These are phyloP conservation scores for Misgurnus anguillicaudatus DNA, from an alignment of 2,113 vertebrate species.

Conservation along the genomic window DNA sequence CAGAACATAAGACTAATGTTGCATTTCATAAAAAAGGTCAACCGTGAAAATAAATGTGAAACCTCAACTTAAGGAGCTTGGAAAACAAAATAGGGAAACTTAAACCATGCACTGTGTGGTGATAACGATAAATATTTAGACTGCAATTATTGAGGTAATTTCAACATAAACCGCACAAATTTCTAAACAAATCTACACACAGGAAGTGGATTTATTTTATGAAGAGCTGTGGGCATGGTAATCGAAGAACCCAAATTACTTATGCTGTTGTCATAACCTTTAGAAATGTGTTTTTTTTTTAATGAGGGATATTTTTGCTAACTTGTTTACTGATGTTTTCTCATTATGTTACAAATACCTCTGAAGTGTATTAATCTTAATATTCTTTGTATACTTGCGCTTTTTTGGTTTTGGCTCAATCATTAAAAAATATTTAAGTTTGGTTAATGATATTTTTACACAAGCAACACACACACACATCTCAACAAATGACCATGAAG, in stretches of 20 bases:
- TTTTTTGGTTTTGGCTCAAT: too few species aligned
- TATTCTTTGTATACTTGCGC: too few species aligned
- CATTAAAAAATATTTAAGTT: too few species aligned
- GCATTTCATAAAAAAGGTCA: slow-evolving; percentile 76
- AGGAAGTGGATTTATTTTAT: slow-evolving; percentile 57
- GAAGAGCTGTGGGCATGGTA: slow-evolving; percentile 50
- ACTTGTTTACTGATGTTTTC: background rate
- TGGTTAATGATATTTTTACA: too few species aligned
- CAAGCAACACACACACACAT: too few species aligned
- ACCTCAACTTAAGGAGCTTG: slow-evolving; percentile 70
- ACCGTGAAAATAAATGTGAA: slow-evolving; percentile 74
- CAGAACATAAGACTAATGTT: slow-evolving; percentile 74
- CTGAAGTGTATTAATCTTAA: too few species aligned
- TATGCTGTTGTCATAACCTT: slow-evolving; percentile 56
- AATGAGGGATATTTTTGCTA: background rate
- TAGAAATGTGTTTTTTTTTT: slow-evolving; percentile 10
- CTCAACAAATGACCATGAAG: too few species aligned
- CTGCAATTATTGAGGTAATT: slow-evolving; percentile 59
- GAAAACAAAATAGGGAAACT: slow-evolving; percentile 49
- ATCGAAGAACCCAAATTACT: slow-evolving; percentile 65
- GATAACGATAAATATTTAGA: slow-evolving; percentile 55
- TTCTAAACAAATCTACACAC: slow-evolving; percentile 58
- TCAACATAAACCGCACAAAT: slow-evolving; percentile 55
- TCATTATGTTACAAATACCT: background rate
- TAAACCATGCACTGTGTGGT: slow-evolving; percentile 35